Evolutionary conservation across 2,888 invertebrate genomes (phyloP).

Genomic region (Tetramorium bicarinatum): DNA sequence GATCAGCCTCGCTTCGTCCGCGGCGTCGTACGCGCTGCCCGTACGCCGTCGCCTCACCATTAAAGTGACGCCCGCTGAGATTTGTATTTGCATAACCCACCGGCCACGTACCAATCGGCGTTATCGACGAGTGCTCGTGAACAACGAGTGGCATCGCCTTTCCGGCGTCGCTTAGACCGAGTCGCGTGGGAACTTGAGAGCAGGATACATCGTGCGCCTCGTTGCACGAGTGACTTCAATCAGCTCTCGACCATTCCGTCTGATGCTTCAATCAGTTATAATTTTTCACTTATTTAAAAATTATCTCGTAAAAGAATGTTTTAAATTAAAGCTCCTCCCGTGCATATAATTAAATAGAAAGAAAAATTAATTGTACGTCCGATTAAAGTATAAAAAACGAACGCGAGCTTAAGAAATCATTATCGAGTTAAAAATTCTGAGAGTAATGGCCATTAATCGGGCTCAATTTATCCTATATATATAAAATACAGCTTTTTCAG

Average conservation of each 20-base stretch:
- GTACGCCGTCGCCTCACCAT: conserved; percentile 77
- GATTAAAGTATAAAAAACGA: not conserved
- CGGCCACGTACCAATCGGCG: conserved; percentile 75
- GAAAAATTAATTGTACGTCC: not conserved
- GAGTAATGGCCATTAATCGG: not conserved
- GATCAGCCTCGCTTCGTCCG: conserved; percentile 63
- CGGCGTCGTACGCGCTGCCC: conserved; percentile 62
- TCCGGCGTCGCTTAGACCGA: conserved; percentile 38
- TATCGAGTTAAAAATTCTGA: not conserved
- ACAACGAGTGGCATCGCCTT: conserved; percentile 47
- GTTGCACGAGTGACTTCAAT: conserved; percentile 7
- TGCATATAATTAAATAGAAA: not conserved
- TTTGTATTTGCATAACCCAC: conserved; percentile 83
- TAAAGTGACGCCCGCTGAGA: conserved; percentile 84
- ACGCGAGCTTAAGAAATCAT: not conserved
- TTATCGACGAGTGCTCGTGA: conserved; percentile 70
- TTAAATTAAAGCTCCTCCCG: not conserved
- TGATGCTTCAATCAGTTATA: not conserved
- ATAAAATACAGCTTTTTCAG: not conserved
- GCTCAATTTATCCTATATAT: not conserved
- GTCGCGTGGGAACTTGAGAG: conserved; percentile 61
- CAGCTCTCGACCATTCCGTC: not conserved
- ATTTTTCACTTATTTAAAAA: not conserved
- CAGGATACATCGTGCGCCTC: not conserved
- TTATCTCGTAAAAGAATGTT: not conserved